A percentile compares a stretch with the other conserved stretches of the same genome.
Conservation (phyloP, 2,797 vertebrate genomes). For the Apodemus agrarius region DNA sequence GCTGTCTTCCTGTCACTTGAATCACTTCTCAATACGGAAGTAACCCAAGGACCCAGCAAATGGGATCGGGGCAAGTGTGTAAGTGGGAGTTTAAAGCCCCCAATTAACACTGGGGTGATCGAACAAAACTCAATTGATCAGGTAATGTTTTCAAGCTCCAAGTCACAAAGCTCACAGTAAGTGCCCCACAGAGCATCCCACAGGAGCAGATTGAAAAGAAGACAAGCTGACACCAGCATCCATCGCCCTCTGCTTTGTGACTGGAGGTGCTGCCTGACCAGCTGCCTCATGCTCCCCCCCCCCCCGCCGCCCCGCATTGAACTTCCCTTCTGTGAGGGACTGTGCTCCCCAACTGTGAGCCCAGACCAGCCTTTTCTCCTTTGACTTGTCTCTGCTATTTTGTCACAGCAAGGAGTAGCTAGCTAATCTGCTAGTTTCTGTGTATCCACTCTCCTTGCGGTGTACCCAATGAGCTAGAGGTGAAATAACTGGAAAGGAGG, state of each 20-base stretch:
- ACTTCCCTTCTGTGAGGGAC: not conserved
- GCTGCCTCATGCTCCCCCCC: not conserved
- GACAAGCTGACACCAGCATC: not conserved
- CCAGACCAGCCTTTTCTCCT: not conserved
- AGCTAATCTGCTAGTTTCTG: not conserved
- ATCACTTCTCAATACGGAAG: not conserved
- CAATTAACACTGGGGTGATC: not conserved
- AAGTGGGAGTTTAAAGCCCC: not conserved
- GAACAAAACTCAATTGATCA: slow-evolving; percentile 5
- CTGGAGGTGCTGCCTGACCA: not conserved
- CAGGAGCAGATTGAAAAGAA: too few relatives aligned
- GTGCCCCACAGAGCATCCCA: not conserved
- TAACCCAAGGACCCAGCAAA: not conserved
- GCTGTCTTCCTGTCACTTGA: not conserved
- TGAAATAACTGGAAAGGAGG: slow-evolving; percentile 13
- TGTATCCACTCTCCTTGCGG: not conserved
- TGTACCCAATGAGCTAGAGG: not conserved
- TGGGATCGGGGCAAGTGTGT: not conserved
- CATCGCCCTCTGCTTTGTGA: not conserved
- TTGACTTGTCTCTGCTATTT: too few relatives aligned
- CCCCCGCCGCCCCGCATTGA: too few relatives aligned
- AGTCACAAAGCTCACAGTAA: not conserved
- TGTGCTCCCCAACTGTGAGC: not conserved
- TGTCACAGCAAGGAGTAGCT: not conserved
- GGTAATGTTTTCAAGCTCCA: not conserved